A percentile compares a stretch with the other conserved stretches of the same genome.
Evolutionary conservation across 2,797 vertebrate species (phyloP).

Genomic region (Bovichtus diacanthus): DNA sequence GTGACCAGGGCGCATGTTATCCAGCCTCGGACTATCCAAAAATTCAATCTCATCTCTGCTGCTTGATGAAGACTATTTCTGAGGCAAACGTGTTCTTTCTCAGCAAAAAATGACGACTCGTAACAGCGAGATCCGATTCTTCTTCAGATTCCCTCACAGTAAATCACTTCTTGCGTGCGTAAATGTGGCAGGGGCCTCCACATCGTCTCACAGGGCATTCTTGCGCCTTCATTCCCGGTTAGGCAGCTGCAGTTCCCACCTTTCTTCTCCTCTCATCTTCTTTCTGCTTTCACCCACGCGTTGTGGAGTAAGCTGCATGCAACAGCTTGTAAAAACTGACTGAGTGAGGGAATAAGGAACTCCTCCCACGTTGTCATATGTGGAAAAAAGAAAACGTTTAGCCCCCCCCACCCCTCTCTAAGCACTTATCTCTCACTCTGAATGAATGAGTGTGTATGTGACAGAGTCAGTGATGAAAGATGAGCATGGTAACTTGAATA

Average conservation of each 20-base stretch:
- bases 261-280: constrained; percentile 46
- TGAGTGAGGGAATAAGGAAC: constrained; percentile 45
- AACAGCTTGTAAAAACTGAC: constrained; percentile 71
- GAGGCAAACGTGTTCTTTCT: constrained; percentile 28
- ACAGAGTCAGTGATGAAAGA: neutral
- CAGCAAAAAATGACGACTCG: neutral
- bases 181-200: constrained; percentile 39
- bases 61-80: constrained; percentile 19
- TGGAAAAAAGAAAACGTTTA: constrained; percentile 9
- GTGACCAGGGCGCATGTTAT: constrained; percentile 75
- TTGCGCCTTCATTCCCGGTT: constrained; percentile 65
- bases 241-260: constrained; percentile 50
- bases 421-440: neutral
- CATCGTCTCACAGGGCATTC: constrained; percentile 62
- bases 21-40: constrained; percentile 87
- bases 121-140: constrained; percentile 2
- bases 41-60: constrained; percentile 78
- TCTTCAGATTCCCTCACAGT: constrained; percentile 22
- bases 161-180: constrained; percentile 50
- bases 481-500: neutral
- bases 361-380: constrained; percentile 67
- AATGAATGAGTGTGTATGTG: constrained; percentile 7
- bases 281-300: constrained; percentile 68
- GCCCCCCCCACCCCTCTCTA: constrained; percentile 15
- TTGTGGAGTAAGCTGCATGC: constrained; percentile 63